A percentile compares a stretch with the other conserved stretches of the same genome.
Conservation (phyloP, 1,140 invertebrate species). For the Lasioglossum baleicum region DNA sequence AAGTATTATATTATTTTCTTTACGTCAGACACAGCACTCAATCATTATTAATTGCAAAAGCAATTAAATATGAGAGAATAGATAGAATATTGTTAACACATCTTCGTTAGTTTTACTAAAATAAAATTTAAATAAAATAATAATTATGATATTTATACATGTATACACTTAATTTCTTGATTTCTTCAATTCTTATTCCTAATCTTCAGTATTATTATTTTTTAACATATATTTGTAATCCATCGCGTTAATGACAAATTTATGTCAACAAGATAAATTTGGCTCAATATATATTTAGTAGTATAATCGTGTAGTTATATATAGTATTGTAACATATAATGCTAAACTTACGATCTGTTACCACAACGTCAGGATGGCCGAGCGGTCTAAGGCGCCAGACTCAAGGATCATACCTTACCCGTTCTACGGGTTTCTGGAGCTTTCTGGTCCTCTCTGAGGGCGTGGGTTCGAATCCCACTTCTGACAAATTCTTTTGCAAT, state of each 20-base stretch:
- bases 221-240: not conserved
- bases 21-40: too few relatives aligned
- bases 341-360: not conserved
- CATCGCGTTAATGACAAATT: not conserved
- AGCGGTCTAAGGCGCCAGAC: conserved; percentile 85
- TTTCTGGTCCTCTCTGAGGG: conserved; percentile 91
- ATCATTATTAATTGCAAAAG: too few relatives aligned
- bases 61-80: too few relatives aligned
- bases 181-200: too few relatives aligned
- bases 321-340: fast-evolving
- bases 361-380: conserved; percentile 81
- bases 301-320: not conserved
- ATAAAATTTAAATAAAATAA: too few relatives aligned
- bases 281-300: not conserved
- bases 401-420: conserved; percentile 81
- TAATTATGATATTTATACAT: too few relatives aligned
- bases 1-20: too few relatives aligned
- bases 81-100: too few relatives aligned
- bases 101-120: too few relatives aligned
- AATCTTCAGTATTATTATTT: too few relatives aligned
- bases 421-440: conserved; percentile 70
- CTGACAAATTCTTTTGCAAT: conserved; percentile 84
- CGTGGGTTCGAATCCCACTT: conserved; percentile 94
- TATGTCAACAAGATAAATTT: not conserved
- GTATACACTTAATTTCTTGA: too few relatives aligned